These are phyloP conservation scores for Crotalus horridus DNA, from an alignment of 2,113 vertebrate genomes.

Conservation along the genomic window DNA sequence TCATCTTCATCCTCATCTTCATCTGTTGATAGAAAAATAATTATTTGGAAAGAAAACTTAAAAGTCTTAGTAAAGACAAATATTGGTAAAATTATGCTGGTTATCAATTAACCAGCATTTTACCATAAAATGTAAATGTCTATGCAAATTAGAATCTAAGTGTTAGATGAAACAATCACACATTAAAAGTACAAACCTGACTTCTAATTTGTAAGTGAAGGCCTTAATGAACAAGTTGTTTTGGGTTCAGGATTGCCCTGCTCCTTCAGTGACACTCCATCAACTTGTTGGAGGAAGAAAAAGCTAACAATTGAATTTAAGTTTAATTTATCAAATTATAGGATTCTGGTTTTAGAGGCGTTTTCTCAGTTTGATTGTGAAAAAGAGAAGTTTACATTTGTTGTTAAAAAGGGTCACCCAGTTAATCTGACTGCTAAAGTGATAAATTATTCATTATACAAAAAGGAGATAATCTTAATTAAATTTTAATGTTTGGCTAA, in stretches of 20 bases:
- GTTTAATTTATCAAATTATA: background rate
- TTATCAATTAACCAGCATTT: background rate
- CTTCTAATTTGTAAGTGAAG: background rate
- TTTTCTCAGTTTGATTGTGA: background rate
- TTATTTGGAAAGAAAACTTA: constrained; percentile 3
- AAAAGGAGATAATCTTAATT: background rate
- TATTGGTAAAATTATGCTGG: background rate
- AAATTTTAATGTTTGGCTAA: background rate
- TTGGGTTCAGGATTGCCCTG: background rate
- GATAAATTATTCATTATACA: background rate
- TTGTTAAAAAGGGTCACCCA: background rate
- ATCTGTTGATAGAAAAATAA: constrained; percentile 71
- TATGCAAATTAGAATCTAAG: background rate
- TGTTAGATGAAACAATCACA: background rate
- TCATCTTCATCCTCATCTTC: constrained; percentile 97
- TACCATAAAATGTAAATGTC: background rate
- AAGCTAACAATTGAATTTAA: background rate
- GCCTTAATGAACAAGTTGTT: background rate
- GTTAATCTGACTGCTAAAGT: background rate
- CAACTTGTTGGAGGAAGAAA: background rate
- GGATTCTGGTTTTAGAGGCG: background rate
- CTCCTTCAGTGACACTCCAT: background rate
- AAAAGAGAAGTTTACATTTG: background rate
- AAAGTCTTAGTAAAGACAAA: background rate
- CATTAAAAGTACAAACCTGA: background rate